Conservation (phyloP, 2,113 vertebrate genomes). For the Numida meleagris region DNA sequence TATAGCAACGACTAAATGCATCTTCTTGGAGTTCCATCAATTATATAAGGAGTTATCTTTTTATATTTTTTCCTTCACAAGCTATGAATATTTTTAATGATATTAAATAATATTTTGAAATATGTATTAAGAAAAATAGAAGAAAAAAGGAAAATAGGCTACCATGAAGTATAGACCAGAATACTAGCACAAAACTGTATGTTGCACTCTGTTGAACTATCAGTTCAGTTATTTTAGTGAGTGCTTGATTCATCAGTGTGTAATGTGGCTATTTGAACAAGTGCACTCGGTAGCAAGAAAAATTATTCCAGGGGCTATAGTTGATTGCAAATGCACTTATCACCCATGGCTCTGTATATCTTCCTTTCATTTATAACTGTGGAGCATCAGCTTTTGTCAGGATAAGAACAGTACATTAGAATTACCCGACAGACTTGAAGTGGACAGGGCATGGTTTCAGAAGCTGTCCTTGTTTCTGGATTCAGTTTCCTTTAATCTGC, state of each 20-base stretch:
- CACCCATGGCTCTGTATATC: neutral
- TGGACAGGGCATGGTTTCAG: neutral
- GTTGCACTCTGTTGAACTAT: neutral
- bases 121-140: neutral
- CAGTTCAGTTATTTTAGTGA: neutral
- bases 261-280: neutral
- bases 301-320: neutral
- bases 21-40: neutral
- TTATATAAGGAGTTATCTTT: neutral
- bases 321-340: neutral
- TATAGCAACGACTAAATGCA: neutral
- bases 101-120: neutral
- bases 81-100: too few relatives aligned
- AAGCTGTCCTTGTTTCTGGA: neutral
- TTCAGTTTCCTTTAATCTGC: neutral
- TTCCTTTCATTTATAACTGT: neutral
- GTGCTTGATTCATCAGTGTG: neutral
- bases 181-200: neutral
- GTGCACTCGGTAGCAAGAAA: neutral
- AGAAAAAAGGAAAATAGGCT: neutral
- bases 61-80: neutral
- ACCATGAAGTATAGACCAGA: neutral
- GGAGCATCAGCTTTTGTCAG: neutral
- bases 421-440: neutral
- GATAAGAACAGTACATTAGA: neutral